phyloP scores from a whole-genome alignment of 2,888 invertebrate species.

The Terebella lapidaria region DNA sequence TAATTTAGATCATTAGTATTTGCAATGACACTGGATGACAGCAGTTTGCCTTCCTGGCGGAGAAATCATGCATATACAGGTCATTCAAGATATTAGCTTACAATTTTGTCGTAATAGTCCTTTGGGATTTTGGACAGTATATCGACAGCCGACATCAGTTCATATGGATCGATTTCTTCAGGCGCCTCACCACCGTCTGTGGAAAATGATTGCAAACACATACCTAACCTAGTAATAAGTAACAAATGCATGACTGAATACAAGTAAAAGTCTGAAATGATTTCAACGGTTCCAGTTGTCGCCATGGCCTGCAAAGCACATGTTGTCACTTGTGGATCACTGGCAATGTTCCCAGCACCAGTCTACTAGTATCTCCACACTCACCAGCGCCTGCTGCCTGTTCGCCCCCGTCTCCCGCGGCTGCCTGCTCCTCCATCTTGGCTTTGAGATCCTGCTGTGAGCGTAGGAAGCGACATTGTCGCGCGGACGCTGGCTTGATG shows the following conservation, averaged over 20 bases:
- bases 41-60: no score
- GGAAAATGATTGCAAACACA: slow-evolving; percentile 3
- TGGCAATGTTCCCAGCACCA: no score
- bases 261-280: no score
- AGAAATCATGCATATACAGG: not conserved
- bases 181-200: slow-evolving; percentile 27
- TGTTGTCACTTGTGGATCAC: no score
- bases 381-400: no score
- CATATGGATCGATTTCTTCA: slow-evolving; percentile 79
- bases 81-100: slow-evolving; percentile 24
- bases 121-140: slow-evolving; percentile 87
- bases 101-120: slow-evolving; percentile 83
- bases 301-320: no score
- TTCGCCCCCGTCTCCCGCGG: slow-evolving; percentile 57
- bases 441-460: slow-evolving; percentile 68
- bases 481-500: slow-evolving; percentile 61
- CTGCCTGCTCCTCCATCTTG: slow-evolving; percentile 27
- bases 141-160: slow-evolving; percentile 85
- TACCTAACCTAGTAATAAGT: not conserved
- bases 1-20: not conserved
- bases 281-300: not conserved
- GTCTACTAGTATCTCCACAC: no score
- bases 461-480: slow-evolving; percentile 70
- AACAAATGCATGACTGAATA: not conserved
- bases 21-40: no score